These are phyloP conservation scores for Stichodactyla mertensii DNA, from an alignment of 64 coral and sea anemone species.

Conservation along the genomic window DNA sequence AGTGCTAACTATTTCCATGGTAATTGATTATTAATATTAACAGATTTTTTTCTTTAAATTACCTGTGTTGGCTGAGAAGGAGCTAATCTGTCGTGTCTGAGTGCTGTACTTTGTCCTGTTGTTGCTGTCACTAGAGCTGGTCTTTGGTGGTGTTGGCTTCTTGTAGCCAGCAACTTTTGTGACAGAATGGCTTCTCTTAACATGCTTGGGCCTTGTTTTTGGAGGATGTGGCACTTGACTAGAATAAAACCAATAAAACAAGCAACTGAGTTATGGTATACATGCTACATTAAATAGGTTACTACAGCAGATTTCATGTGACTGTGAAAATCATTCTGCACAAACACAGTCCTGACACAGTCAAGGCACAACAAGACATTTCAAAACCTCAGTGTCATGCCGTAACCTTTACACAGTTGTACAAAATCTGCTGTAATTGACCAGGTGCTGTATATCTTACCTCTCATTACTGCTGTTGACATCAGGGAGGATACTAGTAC, in stretches of 20 bases:
- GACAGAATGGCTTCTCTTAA: not conserved
- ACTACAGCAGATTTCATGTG: too few relatives aligned
- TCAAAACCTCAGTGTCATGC: too few relatives aligned
- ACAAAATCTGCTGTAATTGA: too few relatives aligned
- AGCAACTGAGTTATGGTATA: not conserved
- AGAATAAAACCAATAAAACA: not conserved
- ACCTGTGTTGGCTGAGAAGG: not conserved
- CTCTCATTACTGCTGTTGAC: not conserved
- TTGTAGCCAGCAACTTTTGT: not conserved
- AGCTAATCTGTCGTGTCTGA: not conserved
- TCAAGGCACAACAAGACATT: too few relatives aligned
- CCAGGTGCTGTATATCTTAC: not conserved
- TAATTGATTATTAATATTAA: too few relatives aligned
- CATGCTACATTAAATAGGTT: not conserved
- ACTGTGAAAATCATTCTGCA: too few relatives aligned
- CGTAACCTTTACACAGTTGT: too few relatives aligned
- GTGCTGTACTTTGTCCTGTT: not conserved
- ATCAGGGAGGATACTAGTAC: constrained; percentile 6
- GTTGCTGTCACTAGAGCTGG: not conserved
- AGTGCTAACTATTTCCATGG: too few relatives aligned
- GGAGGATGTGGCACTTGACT: constrained; percentile 1
- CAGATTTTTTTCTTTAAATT: not conserved
- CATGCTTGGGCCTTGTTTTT: not conserved
- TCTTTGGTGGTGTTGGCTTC: not conserved
- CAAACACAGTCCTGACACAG: too few relatives aligned